These are phyloP conservation scores for Hyperoplus lanceolatus DNA, from an alignment of 2,797 vertebrate species.

Conservation along the genomic window DNA sequence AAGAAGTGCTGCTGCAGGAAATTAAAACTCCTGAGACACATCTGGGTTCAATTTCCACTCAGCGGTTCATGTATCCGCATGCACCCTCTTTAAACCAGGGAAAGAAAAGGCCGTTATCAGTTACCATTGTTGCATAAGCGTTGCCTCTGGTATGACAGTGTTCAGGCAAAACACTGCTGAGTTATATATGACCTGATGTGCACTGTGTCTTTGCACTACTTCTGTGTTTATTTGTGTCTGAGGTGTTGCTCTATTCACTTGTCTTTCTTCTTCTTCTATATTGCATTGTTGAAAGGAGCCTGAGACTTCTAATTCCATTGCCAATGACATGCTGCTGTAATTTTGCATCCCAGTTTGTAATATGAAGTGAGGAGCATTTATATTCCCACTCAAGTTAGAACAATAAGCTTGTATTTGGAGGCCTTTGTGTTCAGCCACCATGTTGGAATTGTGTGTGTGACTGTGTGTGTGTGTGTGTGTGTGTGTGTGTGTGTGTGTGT, in stretches of 20 bases:
- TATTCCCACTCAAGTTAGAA: constrained; percentile 22
- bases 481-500: constrained; percentile 2
- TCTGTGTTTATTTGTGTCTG: no score
- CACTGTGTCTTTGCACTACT: no score
- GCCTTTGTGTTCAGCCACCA: not conserved
- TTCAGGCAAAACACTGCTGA: constrained; percentile 8
- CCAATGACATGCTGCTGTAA: not conserved
- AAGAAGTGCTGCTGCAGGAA: constrained; percentile 47
- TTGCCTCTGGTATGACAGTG: not conserved
- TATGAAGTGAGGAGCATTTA: not conserved
- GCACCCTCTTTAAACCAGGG: constrained; percentile 7
- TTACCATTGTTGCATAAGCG: not conserved
- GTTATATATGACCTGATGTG: no score
- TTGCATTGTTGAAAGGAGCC: no score
- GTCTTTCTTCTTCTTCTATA: no score
- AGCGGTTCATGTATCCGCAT: constrained; percentile 10
- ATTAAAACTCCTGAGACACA: constrained; percentile 43
- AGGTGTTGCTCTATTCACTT: no score
- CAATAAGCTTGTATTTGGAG: constrained; percentile 19
- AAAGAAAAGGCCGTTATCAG: constrained; percentile 18
- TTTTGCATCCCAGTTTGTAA: constrained; percentile 3
- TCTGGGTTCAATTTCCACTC: constrained; percentile 42
- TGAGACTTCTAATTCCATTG: no score
- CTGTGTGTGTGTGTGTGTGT: not conserved
- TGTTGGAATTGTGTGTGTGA: not conserved